These are phyloP conservation scores for Anorthoa munda DNA, from an alignment of 2,888 invertebrate species.

Conservation along the genomic window DNA sequence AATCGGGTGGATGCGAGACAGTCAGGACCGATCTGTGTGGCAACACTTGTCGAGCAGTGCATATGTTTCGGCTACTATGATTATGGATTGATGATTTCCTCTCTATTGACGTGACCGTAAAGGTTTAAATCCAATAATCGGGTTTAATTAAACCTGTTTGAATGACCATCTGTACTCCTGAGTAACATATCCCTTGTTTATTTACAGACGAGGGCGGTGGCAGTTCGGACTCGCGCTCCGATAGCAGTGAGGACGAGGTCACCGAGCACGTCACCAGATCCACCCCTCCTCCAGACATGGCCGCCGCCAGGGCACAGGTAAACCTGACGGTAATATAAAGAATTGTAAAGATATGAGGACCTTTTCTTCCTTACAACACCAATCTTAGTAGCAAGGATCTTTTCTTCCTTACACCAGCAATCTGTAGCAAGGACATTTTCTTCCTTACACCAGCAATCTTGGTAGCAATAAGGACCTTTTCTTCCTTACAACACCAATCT, in stretches of 20 bases:
- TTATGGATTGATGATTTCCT: too few relatives aligned
- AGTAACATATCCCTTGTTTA: conserved; percentile 10
- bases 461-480: background rate
- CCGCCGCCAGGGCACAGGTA: conserved; percentile 88
- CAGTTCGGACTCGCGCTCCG: conserved; percentile 90
- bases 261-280: conserved; percentile 92
- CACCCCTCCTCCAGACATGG: conserved; percentile 83
- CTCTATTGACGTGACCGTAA: too few relatives aligned
- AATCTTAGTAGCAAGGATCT: background rate
- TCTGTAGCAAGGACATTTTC: too few relatives aligned
- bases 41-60: too few relatives aligned
- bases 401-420: too few relatives aligned
- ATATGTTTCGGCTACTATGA: too few relatives aligned
- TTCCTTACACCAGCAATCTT: background rate
- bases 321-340: conserved; percentile 36
- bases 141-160: too few relatives aligned
- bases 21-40: too few relatives aligned
- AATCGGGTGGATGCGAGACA: too few relatives aligned
- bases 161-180: too few relatives aligned
- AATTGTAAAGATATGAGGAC: background rate
- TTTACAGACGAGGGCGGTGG: conserved; percentile 93
- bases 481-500: background rate
- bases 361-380: background rate
- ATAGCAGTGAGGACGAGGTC: conserved; percentile 95
- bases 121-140: too few relatives aligned